phyloP scores from a whole-genome alignment of 1,140 invertebrate species.

The Drosophila orena region DNA sequence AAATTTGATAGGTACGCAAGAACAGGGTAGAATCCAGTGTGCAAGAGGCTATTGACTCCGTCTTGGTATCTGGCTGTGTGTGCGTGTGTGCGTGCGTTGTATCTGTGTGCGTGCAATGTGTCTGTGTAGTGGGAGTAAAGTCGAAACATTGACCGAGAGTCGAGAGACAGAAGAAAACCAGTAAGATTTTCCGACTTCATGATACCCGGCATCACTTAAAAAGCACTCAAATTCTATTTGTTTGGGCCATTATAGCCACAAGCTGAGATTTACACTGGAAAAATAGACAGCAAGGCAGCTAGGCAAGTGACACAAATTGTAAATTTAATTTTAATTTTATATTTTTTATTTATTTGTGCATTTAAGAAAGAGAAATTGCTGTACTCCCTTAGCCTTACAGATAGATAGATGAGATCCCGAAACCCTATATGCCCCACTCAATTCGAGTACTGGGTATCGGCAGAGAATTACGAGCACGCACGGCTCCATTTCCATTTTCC shows the following conservation, averaged over 20 bases:
- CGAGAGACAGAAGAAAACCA: conserved; percentile 49
- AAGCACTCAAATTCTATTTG: not conserved
- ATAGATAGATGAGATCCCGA: not conserved
- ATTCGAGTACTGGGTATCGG: conserved; percentile 9
- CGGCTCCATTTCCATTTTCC: conserved; percentile 13
- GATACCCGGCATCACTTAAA: not conserved
- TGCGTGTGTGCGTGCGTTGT: conserved; percentile 8
- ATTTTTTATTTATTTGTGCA: no score
- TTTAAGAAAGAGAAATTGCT: no score
- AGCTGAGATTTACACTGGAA: not conserved
- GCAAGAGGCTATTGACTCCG: conserved; percentile 75
- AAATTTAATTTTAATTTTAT: no score
- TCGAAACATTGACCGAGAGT: conserved; percentile 76
- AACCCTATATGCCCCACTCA: not conserved
- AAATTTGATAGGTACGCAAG: conserved; percentile 70
- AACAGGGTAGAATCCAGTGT: conserved; percentile 26
- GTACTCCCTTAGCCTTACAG: no score
- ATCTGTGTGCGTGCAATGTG: conserved; percentile 12
- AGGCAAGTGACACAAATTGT: no score
- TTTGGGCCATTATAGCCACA: not conserved
- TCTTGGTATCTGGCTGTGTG: conserved; percentile 16
- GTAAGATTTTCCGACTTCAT: conserved; percentile 10
- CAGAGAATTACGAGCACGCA: conserved; percentile 16
- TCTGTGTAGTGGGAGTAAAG: conserved; percentile 57
- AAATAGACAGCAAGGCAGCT: not conserved